phyloP scores from a whole-genome alignment of 2,797 vertebrate genomes.

The Scolopax rusticola region DNA sequence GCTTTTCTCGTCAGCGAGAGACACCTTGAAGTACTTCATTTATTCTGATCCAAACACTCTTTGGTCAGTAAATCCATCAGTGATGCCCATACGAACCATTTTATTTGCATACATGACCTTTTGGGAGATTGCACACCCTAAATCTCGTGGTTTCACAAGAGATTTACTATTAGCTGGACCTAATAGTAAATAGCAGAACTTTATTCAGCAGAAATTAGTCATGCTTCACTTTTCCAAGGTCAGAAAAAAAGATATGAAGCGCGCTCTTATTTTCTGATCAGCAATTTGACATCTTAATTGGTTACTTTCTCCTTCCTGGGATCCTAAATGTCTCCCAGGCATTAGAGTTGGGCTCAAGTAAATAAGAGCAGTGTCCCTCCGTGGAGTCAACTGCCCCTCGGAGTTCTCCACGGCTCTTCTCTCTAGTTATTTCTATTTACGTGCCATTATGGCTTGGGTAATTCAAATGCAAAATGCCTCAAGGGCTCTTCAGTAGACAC shows the following conservation, averaged over 20 bases:
- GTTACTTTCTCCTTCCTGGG: not conserved
- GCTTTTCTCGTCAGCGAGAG: not conserved
- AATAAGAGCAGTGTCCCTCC: not conserved
- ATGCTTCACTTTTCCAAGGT: not conserved
- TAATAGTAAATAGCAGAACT: not conserved
- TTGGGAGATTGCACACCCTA: not conserved
- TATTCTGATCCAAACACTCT: not conserved
- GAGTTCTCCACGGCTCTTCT: not conserved
- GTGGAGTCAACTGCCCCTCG: not conserved
- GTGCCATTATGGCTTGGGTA: not conserved
- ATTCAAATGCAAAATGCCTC: not conserved
- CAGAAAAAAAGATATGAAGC: not conserved
- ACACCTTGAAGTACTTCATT: not conserved
- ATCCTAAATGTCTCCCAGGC: not conserved
- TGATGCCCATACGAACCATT: not conserved
- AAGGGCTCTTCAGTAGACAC: not conserved
- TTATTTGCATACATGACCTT: not conserved
- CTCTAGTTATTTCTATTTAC: not conserved
- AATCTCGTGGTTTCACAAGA: not conserved
- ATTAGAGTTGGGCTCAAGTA: not conserved
- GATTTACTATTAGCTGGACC: not conserved
- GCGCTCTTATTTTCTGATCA: not conserved
- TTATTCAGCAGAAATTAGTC: not conserved
- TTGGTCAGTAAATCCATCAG: not conserved
- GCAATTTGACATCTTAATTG: not conserved